A percentile compares a stretch with the other conserved stretches of the same genome.
Conservation (phyloP, 2,888 invertebrate species). For the Eristalis intricaria region DNA sequence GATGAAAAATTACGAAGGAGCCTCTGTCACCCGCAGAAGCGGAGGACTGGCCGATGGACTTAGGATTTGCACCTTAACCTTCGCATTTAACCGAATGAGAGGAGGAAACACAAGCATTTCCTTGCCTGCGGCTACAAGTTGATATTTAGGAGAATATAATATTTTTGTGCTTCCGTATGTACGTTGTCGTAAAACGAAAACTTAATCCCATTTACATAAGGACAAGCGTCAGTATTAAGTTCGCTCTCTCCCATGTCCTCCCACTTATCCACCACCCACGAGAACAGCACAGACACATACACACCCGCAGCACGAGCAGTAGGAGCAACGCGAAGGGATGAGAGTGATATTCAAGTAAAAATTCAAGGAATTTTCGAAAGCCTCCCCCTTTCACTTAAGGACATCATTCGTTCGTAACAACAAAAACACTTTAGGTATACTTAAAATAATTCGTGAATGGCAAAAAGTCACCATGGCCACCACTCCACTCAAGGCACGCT, state of each 20-base stretch:
- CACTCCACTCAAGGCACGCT: too few relatives aligned
- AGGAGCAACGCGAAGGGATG: background rate
- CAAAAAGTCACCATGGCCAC: background rate
- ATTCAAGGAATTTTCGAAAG: background rate
- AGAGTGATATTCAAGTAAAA: background rate
- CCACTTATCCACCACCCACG: background rate
- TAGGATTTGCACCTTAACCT: background rate
- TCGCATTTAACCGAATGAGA: background rate
- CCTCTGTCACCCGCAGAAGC: background rate
- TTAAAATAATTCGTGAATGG: background rate
- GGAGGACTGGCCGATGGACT: background rate
- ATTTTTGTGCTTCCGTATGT: background rate
- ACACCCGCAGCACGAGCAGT: too few relatives aligned
- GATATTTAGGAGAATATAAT: background rate
- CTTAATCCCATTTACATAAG: conserved; percentile 18
- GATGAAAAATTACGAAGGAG: background rate
- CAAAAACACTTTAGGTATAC: conserved; percentile 2
- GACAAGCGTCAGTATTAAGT: background rate
- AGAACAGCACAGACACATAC: background rate
- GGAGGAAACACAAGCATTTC: background rate
- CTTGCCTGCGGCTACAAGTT: background rate
- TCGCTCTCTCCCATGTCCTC: background rate
- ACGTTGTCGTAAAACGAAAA: background rate
- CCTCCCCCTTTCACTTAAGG: background rate
- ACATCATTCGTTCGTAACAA: background rate